A percentile compares a stretch with the other conserved stretches of the same genome.
Evolutionary conservation across 2,113 vertebrate genomes (phyloP).

Genomic region (Madoqua kirkii): DNA sequence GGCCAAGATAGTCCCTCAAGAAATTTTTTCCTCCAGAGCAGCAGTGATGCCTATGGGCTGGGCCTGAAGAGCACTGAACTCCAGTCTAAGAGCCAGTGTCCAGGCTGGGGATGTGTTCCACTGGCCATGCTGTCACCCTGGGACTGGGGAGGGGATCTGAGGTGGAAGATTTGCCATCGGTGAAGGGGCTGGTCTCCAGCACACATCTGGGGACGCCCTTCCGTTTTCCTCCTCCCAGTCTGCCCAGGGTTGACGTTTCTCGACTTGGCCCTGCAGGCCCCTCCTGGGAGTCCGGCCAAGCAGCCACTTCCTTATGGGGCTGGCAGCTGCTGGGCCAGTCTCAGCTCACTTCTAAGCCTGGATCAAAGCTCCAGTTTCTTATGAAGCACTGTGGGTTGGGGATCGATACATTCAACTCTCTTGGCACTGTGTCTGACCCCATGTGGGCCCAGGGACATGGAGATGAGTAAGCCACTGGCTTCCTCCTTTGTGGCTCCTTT

Average conservation of each 20-base stretch:
- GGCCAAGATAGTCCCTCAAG: not conserved
- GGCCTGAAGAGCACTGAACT: not conserved
- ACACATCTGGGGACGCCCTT: not conserved
- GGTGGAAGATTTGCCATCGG: not conserved
- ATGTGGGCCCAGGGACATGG: not conserved
- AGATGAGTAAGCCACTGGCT: not conserved
- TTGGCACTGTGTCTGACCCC: not conserved
- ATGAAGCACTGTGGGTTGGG: not conserved
- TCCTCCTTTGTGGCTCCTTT: not conserved
- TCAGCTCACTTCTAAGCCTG: not conserved
- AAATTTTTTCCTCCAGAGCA: not conserved
- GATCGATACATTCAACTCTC: not conserved
- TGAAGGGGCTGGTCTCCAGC: not conserved
- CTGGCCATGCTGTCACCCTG: not conserved
- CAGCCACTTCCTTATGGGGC: not conserved
- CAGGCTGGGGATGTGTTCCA: not conserved
- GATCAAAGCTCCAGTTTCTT: not conserved
- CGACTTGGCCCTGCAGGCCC: not conserved
- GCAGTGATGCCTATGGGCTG: not conserved
- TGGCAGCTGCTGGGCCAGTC: not conserved
- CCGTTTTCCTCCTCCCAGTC: not conserved
- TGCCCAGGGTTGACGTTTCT: not conserved
- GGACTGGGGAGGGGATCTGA: not conserved
- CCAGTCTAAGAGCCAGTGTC: conserved; percentile 23
- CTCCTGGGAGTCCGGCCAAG: not conserved